Percentiles rank a stretch among this genome's conserved stretches.
phyloP scores from a whole-genome alignment of 1,140 invertebrate species.

The Teleopsis dalmanni region DNA sequence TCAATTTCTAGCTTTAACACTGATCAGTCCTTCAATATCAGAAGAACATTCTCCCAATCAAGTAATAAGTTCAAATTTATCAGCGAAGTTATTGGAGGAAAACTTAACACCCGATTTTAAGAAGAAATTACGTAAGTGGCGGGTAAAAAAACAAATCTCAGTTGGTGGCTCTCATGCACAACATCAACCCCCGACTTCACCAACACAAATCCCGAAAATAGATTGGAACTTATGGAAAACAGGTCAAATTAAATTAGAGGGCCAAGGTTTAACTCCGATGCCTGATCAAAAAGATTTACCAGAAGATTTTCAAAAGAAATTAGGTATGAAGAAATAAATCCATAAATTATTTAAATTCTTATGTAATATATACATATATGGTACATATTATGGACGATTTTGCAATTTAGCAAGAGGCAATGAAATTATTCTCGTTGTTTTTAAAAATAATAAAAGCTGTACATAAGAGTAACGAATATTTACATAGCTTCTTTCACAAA shows the following conservation, averaged over 20 bases:
- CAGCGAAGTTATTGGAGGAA: conserved; percentile 50
- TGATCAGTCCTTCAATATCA: conserved; percentile 5
- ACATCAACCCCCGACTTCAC: conserved; percentile 27
- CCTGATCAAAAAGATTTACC: conserved; percentile 54
- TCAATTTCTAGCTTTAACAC: conserved; percentile 4
- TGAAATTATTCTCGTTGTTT: too few relatives aligned
- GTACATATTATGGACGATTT: too few relatives aligned
- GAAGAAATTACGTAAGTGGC: conserved; percentile 78
- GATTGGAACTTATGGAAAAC: conserved; percentile 67
- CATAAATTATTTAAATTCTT: not conserved
- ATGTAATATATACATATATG: not conserved
- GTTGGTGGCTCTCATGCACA: conserved; percentile 6
- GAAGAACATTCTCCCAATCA: conserved; percentile 6
- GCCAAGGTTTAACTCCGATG: conserved; percentile 42
- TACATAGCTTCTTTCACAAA: not conserved
- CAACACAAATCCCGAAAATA: conserved; percentile 50
- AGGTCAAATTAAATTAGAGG: conserved; percentile 41
- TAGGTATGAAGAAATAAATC: conserved; percentile 42
- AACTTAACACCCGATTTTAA: conserved; percentile 67
- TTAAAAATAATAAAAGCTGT: too few relatives aligned
- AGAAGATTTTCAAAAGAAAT: conserved; percentile 62
- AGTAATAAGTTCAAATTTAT: conserved; percentile 9
- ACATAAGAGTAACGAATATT: not conserved
- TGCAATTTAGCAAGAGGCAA: too few relatives aligned
- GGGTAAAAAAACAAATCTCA: conserved; percentile 55